Conservation (phyloP, 2,797 vertebrate genomes). For the Rhinella marina region DNA sequence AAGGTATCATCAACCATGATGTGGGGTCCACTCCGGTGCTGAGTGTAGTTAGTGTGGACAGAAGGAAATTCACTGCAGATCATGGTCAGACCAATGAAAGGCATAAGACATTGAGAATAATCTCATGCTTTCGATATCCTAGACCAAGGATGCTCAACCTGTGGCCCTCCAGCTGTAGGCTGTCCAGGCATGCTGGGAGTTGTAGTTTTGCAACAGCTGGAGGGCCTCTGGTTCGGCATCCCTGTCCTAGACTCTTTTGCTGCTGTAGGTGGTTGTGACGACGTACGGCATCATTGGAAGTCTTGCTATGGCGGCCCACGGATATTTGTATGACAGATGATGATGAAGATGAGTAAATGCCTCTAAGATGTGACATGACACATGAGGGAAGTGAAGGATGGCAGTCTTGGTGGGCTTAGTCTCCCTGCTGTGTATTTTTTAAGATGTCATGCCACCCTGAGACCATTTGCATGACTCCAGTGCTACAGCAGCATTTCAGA, state of each 20-base stretch:
- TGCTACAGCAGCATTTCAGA: not conserved
- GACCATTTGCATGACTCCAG: slow-evolving; percentile 5
- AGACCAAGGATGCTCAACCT: too few relatives aligned
- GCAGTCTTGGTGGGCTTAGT: not conserved
- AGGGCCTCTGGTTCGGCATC: too few relatives aligned
- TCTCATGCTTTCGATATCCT: not conserved
- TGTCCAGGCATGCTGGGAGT: too few relatives aligned
- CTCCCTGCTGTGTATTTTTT: not conserved
- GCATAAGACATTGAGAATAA: not conserved
- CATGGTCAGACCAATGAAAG: not conserved
- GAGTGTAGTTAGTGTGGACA: too few relatives aligned
- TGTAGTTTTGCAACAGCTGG: too few relatives aligned
- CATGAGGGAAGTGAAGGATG: not conserved
- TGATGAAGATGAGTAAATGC: not conserved
- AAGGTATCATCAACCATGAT: too few relatives aligned
- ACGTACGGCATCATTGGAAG: not conserved
- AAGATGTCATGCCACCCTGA: slow-evolving; percentile 47
- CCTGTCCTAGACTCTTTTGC: not conserved
- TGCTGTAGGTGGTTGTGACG: not conserved
- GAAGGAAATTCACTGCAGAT: not conserved
- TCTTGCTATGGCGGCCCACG: not conserved
- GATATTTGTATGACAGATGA: not conserved
- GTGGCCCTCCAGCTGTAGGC: too few relatives aligned
- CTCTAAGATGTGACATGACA: not conserved
- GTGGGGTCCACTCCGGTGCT: too few relatives aligned